These are phyloP conservation scores for Athalia circularis DNA, from an alignment of 2,888 invertebrate species.

Conservation along the genomic window DNA sequence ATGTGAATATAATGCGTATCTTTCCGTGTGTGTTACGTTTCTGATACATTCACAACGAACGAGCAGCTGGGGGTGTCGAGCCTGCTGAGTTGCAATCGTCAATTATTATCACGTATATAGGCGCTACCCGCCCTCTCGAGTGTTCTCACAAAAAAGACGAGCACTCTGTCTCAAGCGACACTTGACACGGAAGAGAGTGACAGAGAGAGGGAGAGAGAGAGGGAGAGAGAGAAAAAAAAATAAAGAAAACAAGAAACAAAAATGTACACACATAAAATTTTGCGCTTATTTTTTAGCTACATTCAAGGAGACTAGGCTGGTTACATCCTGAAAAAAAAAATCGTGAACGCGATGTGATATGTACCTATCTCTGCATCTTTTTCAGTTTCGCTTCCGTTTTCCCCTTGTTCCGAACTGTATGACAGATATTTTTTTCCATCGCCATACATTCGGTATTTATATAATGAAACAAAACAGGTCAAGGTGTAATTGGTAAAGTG, in stretches of 20 bases:
- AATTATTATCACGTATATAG: constrained; percentile 39
- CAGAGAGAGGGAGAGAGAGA: constrained; percentile 4
- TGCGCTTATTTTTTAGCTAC: no score
- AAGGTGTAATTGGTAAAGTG: neutral
- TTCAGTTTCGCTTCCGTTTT: neutral
- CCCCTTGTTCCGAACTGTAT: neutral
- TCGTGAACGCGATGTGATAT: no score
- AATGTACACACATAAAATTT: no score
- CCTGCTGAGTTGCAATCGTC: constrained; percentile 40
- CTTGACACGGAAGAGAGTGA: constrained; percentile 31
- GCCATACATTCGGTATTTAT: neutral
- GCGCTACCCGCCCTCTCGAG: constrained; percentile 21
- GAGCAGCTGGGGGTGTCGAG: constrained; percentile 6
- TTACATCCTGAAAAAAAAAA: no score
- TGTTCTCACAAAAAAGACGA: constrained; percentile 39
- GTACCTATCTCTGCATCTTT: neutral
- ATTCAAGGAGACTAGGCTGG: no score
- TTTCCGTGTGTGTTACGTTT: neutral
- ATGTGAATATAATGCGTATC: neutral
- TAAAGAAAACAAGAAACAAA: neutral
- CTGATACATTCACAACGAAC: neutral
- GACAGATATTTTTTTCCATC: neutral
- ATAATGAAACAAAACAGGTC: neutral
- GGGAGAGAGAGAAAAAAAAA: constrained; percentile 1
- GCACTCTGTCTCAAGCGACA: constrained; percentile 38